Conservation (phyloP, 2,113 vertebrate species). For the Pleuronectes platessa region DNA sequence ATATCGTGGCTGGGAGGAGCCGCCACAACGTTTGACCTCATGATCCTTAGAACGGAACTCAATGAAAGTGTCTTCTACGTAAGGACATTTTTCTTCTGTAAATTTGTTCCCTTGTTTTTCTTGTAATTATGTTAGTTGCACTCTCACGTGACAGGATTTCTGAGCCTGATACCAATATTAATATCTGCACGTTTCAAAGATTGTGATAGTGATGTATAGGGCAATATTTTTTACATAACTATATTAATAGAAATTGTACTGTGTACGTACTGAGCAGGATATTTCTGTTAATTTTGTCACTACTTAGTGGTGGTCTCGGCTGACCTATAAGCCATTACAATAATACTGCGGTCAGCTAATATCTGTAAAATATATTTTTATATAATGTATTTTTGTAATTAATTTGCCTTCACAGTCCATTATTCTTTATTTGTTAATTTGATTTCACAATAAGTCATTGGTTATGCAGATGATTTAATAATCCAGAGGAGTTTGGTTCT, state of each 20-base stretch:
- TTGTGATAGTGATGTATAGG: too few species aligned
- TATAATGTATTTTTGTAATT: background rate
- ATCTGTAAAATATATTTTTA: background rate
- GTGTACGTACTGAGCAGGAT: too few species aligned
- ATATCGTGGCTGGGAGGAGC: slow-evolving; percentile 77
- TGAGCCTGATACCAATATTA: background rate
- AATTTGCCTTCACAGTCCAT: background rate
- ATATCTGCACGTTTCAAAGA: too few species aligned
- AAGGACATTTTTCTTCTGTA: slow-evolving; percentile 34
- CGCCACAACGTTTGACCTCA: slow-evolving; percentile 72
- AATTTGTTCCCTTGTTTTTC: background rate
- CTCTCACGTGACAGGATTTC: background rate
- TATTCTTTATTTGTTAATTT: background rate
- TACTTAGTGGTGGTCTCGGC: background rate
- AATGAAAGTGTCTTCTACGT: slow-evolving; percentile 74
- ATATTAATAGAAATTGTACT: too few species aligned
- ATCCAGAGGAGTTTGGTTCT: background rate
- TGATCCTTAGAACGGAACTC: slow-evolving; percentile 79
- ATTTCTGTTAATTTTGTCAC: too few species aligned
- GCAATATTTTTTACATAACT: too few species aligned
- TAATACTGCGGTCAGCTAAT: too few species aligned
- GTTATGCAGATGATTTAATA: background rate
- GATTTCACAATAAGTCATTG: background rate
- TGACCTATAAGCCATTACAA: background rate
- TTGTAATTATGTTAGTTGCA: background rate